Conservation (phyloP, 2,113 vertebrate species). For the Alouatta palliata region DNA sequence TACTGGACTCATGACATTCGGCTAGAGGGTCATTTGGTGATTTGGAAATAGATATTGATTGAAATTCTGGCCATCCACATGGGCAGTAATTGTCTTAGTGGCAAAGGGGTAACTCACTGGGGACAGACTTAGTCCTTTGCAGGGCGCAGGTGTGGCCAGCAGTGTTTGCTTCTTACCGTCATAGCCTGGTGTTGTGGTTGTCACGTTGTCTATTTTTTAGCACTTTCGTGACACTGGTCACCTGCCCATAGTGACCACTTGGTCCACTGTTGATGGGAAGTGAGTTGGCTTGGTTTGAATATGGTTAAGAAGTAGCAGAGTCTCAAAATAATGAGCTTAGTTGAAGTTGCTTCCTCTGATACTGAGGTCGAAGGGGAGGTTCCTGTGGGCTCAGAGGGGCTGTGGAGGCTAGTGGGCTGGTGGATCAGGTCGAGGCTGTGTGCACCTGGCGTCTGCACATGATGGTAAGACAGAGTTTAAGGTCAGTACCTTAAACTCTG, state of each 20-base stretch:
- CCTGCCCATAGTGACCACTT: not conserved
- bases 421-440: rapidly evolving
- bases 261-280: rapidly evolving
- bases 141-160: not conserved
- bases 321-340: not conserved
- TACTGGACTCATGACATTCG: not conserved
- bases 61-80: not conserved
- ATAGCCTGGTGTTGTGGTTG: not conserved
- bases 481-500: no score
- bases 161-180: not conserved
- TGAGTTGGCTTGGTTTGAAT: not conserved
- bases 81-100: not conserved
- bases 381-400: not conserved
- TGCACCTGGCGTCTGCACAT: rapidly evolving
- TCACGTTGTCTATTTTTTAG: not conserved
- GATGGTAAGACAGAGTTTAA: not conserved
- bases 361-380: rapidly evolving
- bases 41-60: not conserved
- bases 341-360: not conserved
- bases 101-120: no score
- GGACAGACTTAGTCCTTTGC: not conserved
- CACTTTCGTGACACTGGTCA: rapidly evolving
- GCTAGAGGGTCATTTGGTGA: not conserved
- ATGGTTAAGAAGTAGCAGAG: not conserved
- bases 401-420: not conserved